Evolutionary conservation across 2,113 vertebrate genomes (phyloP).

Genomic region (Lepisosteus oculatus): DNA sequence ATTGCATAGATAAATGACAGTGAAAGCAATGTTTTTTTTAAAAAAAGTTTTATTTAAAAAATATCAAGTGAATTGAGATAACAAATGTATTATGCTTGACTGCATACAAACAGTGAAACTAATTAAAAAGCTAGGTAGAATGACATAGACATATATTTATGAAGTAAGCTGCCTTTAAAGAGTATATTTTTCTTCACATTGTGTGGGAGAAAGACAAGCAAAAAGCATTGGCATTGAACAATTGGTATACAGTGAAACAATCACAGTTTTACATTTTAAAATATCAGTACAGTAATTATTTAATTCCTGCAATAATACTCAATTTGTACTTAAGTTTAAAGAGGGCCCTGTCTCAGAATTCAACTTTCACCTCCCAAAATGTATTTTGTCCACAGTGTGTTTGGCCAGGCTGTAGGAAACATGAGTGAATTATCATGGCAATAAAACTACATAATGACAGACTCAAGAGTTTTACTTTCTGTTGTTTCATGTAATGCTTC

Average conservation of each 20-base stretch:
- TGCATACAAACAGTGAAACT: constrained; percentile 52
- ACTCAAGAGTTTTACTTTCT: too few species aligned
- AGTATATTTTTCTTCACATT: constrained; percentile 58
- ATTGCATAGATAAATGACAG: too few species aligned
- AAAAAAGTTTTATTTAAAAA: constrained; percentile 61
- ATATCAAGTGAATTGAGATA: constrained; percentile 39
- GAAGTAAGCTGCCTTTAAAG: constrained; percentile 56
- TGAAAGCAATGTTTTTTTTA: constrained; percentile 20
- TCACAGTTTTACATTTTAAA: too few species aligned
- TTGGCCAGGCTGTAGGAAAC: not conserved
- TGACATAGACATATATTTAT: constrained; percentile 39
- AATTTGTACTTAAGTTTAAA: too few species aligned
- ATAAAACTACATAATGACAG: too few species aligned
- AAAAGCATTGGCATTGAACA: constrained; percentile 17
- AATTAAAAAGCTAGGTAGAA: constrained; percentile 35
- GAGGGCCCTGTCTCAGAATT: too few species aligned
- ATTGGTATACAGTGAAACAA: not conserved
- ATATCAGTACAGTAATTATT: too few species aligned
- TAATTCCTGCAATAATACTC: too few species aligned
- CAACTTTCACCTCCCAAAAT: too few species aligned
- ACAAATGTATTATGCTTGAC: constrained; percentile 41
- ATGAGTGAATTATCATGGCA: too few species aligned
- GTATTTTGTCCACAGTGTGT: too few species aligned
- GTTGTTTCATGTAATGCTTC: too few species aligned
- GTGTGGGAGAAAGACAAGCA: constrained; percentile 32